Conservation (phyloP, 2,888 invertebrate species). For the Chelonus formosanus region DNA sequence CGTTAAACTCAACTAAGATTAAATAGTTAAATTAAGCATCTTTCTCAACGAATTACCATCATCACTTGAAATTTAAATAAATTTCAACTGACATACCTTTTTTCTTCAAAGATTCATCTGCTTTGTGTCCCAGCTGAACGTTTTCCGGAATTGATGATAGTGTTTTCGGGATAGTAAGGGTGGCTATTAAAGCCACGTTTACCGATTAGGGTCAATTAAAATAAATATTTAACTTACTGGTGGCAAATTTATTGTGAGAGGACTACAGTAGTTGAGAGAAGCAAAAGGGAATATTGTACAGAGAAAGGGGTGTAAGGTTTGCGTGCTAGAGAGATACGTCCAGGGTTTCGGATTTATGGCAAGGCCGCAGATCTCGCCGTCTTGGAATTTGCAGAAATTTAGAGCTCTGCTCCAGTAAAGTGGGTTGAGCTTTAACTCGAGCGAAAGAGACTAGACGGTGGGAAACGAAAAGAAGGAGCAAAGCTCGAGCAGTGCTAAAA, state of each 20-base stretch:
- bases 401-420: constrained; percentile 45
- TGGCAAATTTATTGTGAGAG: constrained; percentile 42
- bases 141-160: constrained; percentile 5
- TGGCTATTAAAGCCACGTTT: constrained; percentile 32
- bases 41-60: neutral
- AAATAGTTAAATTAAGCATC: constrained; percentile 9
- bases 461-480: constrained; percentile 32
- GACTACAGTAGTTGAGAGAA: constrained; percentile 7
- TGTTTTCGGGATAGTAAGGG: neutral
- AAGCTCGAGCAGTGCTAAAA: constrained; percentile 43
- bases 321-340: constrained; percentile 8
- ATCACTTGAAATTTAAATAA: constrained; percentile 5
- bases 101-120: neutral
- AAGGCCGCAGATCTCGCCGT: constrained; percentile 40
- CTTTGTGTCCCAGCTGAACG: neutral
- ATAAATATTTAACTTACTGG: constrained; percentile 46
- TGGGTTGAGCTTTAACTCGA: constrained; percentile 32
- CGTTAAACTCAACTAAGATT: neutral
- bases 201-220: constrained; percentile 48
- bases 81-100: neutral
- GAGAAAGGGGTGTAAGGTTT: neutral
- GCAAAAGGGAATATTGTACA: constrained; percentile 6
- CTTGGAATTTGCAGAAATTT: constrained; percentile 56
- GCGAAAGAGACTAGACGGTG: neutral
- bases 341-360: constrained; percentile 38